phyloP scores from a whole-genome alignment of 2,888 invertebrate species.

The Altica lythri region DNA sequence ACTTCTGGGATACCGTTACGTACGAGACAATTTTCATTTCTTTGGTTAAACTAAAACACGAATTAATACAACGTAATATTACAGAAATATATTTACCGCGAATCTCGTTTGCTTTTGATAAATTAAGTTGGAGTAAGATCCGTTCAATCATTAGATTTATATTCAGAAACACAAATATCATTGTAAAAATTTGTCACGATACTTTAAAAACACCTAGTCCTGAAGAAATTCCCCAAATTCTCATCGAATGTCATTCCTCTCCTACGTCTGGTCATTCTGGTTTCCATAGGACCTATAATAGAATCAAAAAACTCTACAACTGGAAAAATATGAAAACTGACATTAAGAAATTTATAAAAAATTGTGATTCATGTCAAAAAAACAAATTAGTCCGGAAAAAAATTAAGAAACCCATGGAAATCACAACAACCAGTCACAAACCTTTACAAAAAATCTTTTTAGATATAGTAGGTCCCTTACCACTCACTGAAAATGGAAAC shows the following conservation, averaged over 20 bases:
- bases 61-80: constrained; percentile 19
- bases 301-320: constrained; percentile 34
- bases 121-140: constrained; percentile 21
- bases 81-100: constrained; percentile 17
- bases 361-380: constrained; percentile 39
- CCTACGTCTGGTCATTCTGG: constrained; percentile 42
- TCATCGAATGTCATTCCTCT: constrained; percentile 36
- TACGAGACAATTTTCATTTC: constrained; percentile 18
- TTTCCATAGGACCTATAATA: constrained; percentile 39
- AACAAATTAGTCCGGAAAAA: constrained; percentile 10
- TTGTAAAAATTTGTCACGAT: constrained; percentile 1
- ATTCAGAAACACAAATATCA: neutral
- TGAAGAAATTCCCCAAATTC: constrained; percentile 13
- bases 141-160: constrained; percentile 13
- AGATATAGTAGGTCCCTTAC: constrained; percentile 44
- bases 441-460: constrained; percentile 39
- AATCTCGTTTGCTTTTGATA: constrained; percentile 10
- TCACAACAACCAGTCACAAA: constrained; percentile 7
- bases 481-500: constrained; percentile 34
- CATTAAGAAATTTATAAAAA: constrained; percentile 35
- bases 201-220: neutral
- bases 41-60: constrained; percentile 7
- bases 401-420: constrained; percentile 11
- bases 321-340: constrained; percentile 40
- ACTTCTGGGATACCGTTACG: neutral